Conservation (phyloP, 2,797 vertebrate species). For the Arctocebus calabarensis region DNA sequence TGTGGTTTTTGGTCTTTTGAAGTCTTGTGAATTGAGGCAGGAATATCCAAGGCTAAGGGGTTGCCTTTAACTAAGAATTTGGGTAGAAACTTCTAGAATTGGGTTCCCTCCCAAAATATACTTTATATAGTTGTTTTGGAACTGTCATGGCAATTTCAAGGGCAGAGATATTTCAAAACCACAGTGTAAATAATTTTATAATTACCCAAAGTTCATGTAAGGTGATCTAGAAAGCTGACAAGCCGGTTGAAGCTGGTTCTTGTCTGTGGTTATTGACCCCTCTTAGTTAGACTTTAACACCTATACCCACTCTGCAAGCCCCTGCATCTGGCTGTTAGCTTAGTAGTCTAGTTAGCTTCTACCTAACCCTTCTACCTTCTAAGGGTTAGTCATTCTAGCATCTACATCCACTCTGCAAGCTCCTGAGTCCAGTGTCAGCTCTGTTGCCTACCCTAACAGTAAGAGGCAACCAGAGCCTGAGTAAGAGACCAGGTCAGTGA, state of each 20-base stretch:
- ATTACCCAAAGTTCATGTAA: not conserved
- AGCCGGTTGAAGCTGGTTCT: not conserved
- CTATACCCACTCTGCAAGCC: not conserved
- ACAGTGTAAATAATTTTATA: not conserved
- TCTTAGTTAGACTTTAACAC: not conserved
- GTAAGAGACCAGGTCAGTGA: not conserved
- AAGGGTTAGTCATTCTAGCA: too few relatives aligned
- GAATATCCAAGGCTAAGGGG: not conserved
- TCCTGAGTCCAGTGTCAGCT: too few relatives aligned
- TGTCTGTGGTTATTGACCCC: not conserved
- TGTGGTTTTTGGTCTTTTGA: not conserved
- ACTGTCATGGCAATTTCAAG: not conserved
- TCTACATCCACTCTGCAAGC: too few relatives aligned
- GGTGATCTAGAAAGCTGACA: not conserved
- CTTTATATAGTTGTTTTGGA: not conserved
- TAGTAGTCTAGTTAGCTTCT: too few relatives aligned
- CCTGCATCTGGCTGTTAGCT: too few relatives aligned
- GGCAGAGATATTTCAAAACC: not conserved
- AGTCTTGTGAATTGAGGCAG: not conserved
- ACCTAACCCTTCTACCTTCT: too few relatives aligned
- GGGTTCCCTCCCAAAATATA: not conserved
- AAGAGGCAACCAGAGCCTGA: not conserved
- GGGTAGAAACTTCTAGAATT: not conserved
- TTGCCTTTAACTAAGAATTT: not conserved
- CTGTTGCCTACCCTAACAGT: not conserved